These are phyloP conservation scores for Hemaris fuciformis DNA, from an alignment of 2,888 invertebrate species.

Conservation along the genomic window DNA sequence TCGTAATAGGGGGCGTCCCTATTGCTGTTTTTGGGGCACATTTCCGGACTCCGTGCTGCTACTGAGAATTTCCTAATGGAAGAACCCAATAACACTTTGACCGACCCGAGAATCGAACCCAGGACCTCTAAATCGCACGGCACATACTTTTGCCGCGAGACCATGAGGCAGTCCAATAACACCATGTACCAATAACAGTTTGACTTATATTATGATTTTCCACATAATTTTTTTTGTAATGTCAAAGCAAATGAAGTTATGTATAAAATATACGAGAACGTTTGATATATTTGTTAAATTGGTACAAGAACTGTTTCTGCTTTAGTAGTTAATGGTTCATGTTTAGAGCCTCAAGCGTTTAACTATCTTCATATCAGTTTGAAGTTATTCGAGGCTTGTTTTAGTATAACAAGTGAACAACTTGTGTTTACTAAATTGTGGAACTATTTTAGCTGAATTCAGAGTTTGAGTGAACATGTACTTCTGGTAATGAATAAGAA, in stretches of 20 bases:
- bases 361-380: conserved; percentile 3
- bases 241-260: too few species aligned
- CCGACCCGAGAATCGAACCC: too few species aligned
- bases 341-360: not conserved
- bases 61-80: too few species aligned
- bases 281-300: not conserved
- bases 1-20: too few species aligned
- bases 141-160: too few species aligned
- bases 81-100: too few species aligned
- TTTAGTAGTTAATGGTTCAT: not conserved
- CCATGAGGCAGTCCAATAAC: too few species aligned
- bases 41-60: too few species aligned
- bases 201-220: too few species aligned
- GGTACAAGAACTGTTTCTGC: not conserved
- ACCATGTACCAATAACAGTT: too few species aligned
- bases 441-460: not conserved
- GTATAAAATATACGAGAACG: not conserved
- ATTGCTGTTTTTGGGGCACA: too few species aligned
- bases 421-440: not conserved
- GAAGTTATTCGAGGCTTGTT: not conserved
- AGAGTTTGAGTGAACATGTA: not conserved
- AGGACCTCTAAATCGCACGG: too few species aligned
- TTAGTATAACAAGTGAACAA: not conserved
- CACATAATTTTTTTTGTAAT: not conserved
- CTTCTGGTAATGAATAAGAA: not conserved